Evolutionary conservation across 2,113 vertebrate species (phyloP), one percentile per base, ranked within the genome.

Genomic region (Prinia subflava): DNA sequence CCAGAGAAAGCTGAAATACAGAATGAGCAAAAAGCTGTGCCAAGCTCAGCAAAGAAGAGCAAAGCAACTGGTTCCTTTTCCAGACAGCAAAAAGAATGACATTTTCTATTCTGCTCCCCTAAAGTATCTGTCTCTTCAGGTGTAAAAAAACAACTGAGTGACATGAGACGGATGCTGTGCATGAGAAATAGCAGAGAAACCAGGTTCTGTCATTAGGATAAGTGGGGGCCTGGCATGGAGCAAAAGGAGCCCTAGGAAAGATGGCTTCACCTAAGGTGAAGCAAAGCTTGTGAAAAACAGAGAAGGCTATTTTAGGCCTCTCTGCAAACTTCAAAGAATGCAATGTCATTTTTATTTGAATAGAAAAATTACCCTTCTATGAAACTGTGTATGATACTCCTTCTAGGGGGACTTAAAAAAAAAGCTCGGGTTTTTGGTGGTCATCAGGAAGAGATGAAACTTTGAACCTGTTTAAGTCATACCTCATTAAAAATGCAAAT

Each of bases 401-500:
- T 24, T n/a, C 53, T 42, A 27, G 33, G 21, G 14, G 1, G 5
- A 56, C 25, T 49, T 10, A 67, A 56, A 47, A 56, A 75, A 79
- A 62, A 82, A n/a, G 22, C 23, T 5, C 7, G 2, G 4, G 5
- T 4, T 22, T 5, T 87, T 49, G 35, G 30, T 41, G 86, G 92
- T 84, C 89, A 83, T 63, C 63, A 37, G 57, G 28, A 83, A 87
- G 59, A 37, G 70, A 67, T 55, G 37, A 24, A 80, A 90, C 71
- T 74, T 77, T 60, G 59, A 89, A 76, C 81, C n/a, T 6, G 2
- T 52, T 92, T 70, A 91, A 94, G 73, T 87, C 73, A 89, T 39
- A 68, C 22, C 70, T 91, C 65, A 89, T 94, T 91, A 90, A 94
- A 96, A 97, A 95, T 91, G 90, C 46, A 95, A 95, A 96, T 92